Conservation (phyloP, 2,888 invertebrate species). For the Dryomyza anilis region DNA sequence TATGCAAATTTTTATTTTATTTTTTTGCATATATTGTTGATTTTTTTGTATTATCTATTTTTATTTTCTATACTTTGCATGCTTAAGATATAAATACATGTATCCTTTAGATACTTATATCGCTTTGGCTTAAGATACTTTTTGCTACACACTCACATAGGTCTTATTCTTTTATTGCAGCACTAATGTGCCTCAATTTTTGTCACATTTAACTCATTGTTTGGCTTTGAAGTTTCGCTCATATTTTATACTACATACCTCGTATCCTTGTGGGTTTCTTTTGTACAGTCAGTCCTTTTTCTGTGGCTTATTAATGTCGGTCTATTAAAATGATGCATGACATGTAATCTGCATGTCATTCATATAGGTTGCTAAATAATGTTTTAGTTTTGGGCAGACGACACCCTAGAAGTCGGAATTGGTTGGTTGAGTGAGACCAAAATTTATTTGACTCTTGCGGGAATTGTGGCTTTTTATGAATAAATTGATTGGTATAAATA, state of each 20-base stretch:
- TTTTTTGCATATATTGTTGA: too few relatives aligned
- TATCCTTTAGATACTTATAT: not conserved
- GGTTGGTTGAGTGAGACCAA: too few relatives aligned
- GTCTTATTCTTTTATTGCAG: too few relatives aligned
- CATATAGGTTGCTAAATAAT: too few relatives aligned
- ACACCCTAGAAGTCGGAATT: too few relatives aligned
- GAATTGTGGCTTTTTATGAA: too few relatives aligned
- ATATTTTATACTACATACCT: not conserved
- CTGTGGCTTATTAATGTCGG: constrained; percentile 31
- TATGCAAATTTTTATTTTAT: constrained; percentile 33
- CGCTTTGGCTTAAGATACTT: not conserved
- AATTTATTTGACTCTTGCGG: too few relatives aligned
- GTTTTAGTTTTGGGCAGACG: too few relatives aligned
- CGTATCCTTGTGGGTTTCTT: not conserved
- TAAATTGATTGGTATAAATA: too few relatives aligned
- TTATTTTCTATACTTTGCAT: not conserved
- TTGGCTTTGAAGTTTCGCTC: constrained; percentile 15
- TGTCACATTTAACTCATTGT: constrained; percentile 35
- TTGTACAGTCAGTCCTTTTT: not conserved
- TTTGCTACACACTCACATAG: too few relatives aligned
- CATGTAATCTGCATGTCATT: too few relatives aligned
- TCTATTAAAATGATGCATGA: constrained; percentile 35
- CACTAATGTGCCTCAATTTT: constrained; percentile 36
- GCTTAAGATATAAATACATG: not conserved
- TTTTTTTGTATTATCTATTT: not conserved